Evolutionary conservation across 2,888 invertebrate genomes (phyloP), one percentile per base, ranked within the genome.

Genomic region (Ctena decussata): DNA sequence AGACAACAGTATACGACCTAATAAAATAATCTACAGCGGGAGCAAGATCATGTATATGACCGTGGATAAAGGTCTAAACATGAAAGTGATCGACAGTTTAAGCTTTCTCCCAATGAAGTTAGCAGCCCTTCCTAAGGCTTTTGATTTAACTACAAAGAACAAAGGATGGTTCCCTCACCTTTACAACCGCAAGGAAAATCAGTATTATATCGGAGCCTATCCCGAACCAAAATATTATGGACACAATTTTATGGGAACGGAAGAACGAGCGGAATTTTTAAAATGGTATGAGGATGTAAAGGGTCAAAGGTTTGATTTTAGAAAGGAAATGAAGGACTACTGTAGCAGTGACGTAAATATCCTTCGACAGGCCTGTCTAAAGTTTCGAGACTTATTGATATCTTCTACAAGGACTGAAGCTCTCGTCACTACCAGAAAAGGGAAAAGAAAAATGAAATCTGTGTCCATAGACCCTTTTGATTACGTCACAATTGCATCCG

Each of bases 91-190:
- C 0, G 88, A 85, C 71, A 69, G 69, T 24, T 27, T 83, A 0
- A 85, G 18, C 57, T 57, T 57, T 30, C 21, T 57, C 5, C 57
- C 21, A 30, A 57, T 57, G 57, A 57, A 57, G 18, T 30, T 57
- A 57, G 5, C 57, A 30, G 57, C 57, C 6, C 21, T 57, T 11
- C 57, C 57, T 80, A 46, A 84, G 44, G 78, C 84, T 44, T 87
- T 84, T 44, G 87, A 82, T n/a, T 71, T 84, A 24, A 37, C 32
- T 6, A 79, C 78, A 60, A 35, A 79, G 32, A 41, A 30, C 21
- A 87, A 82, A 44, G 87, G 87, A 41, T 87, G 70, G 37, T 87
- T 87, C 44, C 87, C 84, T 12, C 84, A 86, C 65, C 46, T 82
- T 41, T 77, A 80, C 35, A 83, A 83, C 65, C 80, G 27, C 24